Conservation (phyloP, 2,888 invertebrate genomes). For the Meloe dianella region DNA sequence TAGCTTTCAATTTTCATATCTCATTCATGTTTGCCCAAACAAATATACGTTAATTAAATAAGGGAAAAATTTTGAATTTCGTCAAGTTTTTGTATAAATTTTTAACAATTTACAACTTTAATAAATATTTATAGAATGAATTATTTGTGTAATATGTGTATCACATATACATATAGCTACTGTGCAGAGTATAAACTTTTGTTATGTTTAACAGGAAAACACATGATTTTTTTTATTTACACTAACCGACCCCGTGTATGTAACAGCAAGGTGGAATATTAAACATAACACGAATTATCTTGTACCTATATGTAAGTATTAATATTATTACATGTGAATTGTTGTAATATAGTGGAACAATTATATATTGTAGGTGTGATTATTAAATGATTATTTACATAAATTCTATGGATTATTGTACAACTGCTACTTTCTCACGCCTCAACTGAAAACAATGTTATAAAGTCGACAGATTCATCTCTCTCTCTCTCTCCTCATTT, state of each 20-base stretch:
- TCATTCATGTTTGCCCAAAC: slow-evolving; percentile 10
- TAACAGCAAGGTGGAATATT: slow-evolving; percentile 36
- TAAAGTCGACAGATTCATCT: neutral
- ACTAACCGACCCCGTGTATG: slow-evolving; percentile 26
- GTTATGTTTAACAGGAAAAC: slow-evolving; percentile 48
- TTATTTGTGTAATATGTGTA: slow-evolving; percentile 22
- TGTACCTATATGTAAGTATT: slow-evolving; percentile 53
- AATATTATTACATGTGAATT: slow-evolving; percentile 52
- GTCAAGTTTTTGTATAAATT: slow-evolving; percentile 25
- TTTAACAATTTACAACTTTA: slow-evolving; percentile 23
- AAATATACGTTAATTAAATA: slow-evolving; percentile 14
- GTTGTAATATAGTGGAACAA: slow-evolving; percentile 44
- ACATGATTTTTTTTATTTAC: slow-evolving; percentile 40
- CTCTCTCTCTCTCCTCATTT: neutral
- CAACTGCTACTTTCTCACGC: slow-evolving; percentile 52
- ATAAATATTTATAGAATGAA: slow-evolving; percentile 24
- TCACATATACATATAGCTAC: slow-evolving; percentile 34
- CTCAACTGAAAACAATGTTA: slow-evolving; percentile 46
- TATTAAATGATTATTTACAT: slow-evolving; percentile 21
- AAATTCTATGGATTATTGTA: slow-evolving; percentile 39
- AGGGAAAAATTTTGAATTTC: neutral
- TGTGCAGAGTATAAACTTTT: slow-evolving; percentile 28
- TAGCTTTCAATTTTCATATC: slow-evolving; percentile 23
- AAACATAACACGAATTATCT: slow-evolving; percentile 49
- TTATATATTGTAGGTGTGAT: slow-evolving; percentile 18